phyloP scores from a whole-genome alignment of 2,888 invertebrate genomes.

The Eupithecia dodoneata region DNA sequence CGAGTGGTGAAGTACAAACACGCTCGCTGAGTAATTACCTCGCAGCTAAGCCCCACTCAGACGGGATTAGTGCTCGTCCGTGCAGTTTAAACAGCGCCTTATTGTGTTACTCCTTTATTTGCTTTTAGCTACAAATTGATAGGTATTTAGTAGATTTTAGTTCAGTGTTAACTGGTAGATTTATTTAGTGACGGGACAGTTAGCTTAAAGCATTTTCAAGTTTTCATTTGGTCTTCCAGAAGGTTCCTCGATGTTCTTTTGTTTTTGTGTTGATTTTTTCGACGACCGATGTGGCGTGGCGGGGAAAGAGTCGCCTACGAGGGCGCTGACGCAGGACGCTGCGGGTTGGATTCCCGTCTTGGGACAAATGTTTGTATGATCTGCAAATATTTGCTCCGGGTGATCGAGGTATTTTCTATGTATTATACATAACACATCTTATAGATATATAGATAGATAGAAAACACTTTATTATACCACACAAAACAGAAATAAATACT shows the following conservation, averaged over 20 bases:
- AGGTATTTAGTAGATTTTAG: conserved; percentile 26
- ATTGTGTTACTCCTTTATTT: conserved; percentile 33
- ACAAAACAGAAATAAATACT: no score
- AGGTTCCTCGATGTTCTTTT: not conserved
- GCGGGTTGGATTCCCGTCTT: no score
- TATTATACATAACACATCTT: no score
- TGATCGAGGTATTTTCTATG: no score
- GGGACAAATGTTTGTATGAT: no score
- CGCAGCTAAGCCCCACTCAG: conserved; percentile 56
- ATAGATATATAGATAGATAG: no score
- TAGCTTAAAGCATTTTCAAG: not conserved
- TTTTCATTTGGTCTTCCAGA: not conserved
- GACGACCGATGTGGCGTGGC: no score
- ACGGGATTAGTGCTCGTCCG: conserved; percentile 53
- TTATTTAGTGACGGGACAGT: conserved; percentile 1
- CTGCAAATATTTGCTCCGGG: no score
- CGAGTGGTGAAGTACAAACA: conserved; percentile 37
- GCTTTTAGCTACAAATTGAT: conserved; percentile 29
- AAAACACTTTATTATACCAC: no score
- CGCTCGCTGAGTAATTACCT: conserved; percentile 39
- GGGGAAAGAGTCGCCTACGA: no score
- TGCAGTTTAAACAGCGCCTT: conserved; percentile 38
- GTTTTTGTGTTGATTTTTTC: not conserved
- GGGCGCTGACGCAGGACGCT: no score
- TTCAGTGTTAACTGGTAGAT: not conserved